Base-by-base conservation (phyloP, 2,888 invertebrate genomes). In the Eurois occulta region DNA sequence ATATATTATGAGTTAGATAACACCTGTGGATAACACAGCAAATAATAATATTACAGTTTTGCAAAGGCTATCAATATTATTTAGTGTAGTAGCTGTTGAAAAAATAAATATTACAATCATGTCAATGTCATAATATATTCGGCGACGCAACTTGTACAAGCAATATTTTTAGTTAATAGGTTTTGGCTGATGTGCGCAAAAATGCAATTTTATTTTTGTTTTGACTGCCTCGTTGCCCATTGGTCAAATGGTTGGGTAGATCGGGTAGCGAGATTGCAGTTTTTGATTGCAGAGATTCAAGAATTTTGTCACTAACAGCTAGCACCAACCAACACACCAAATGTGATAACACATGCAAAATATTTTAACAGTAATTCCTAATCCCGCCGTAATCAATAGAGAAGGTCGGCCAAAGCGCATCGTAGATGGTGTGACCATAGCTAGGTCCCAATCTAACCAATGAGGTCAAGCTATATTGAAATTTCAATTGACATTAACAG, bases 61-160 rank as follows among this genome's bases (percentile, higher is more conserved):
- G 24, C 38, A 38, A n/a, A n/a, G 13, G 64, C 13, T 32, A 24
- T 32, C 35, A 48, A 62, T 77, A 77, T 43, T 78, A 78, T 77
- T 77, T 16, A 78, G 35, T 70, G 62, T 35, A 48, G 32, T 52
- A 46, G 38, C 41, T 32, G 72, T 72, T 58, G 58, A 78, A 67
- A 82, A 41, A 28, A 46, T n/a, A 72, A 72, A 77, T 77, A 38
- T 16, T 18, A 64, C 38, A 75, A 41, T n/a, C 58, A 68, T 60
- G 67, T 71, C 70, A 71, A 73, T 83, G 83, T 83, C 73, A 48
- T 43, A 28, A 21, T 70, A 32, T 28, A 74, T 71, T 78, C 43
- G 10, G 41, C 24, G 7, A 35, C 60, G 16, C n/a, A 43, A 81
- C 73, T 62, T 46, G 18, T 74, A 72, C 58, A 74, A 66, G 60